Evolutionary conservation across 2,888 invertebrate species (phyloP).

Genomic region (Meloe dianella): DNA sequence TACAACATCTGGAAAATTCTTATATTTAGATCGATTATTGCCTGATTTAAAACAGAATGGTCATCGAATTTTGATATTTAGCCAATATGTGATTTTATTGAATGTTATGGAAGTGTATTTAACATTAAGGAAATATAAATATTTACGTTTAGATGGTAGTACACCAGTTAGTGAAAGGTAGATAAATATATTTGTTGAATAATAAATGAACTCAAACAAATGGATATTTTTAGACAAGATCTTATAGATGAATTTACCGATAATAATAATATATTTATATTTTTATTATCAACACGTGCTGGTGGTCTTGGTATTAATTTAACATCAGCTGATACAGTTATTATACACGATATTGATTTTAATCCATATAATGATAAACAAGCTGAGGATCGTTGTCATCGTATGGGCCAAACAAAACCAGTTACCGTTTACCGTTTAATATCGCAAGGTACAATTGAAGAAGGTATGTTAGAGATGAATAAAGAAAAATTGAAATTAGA

Average conservation of each 20-base stretch:
- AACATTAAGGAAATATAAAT: slow-evolving; percentile 73
- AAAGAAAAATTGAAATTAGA: slow-evolving; percentile 91
- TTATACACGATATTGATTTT: slow-evolving; percentile 97
- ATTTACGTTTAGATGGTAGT: slow-evolving; percentile 85
- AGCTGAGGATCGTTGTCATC: slow-evolving; percentile 89
- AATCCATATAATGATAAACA: slow-evolving; percentile 99
- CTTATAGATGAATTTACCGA: slow-evolving; percentile 88
- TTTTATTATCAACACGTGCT: slow-evolving; percentile 90
- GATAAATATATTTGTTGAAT: not conserved
- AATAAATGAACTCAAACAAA: not conserved
- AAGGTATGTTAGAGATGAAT: slow-evolving; percentile 88
- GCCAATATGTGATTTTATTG: slow-evolving; percentile 95
- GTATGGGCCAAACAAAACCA: slow-evolving; percentile 79
- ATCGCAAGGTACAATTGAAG: slow-evolving; percentile 87
- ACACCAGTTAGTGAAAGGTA: slow-evolving; percentile 84
- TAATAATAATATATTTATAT: slow-evolving; percentile 82
- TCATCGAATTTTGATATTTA: slow-evolving; percentile 89
- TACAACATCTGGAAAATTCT: slow-evolving; percentile 86
- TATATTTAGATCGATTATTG: slow-evolving; percentile 77
- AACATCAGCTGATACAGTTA: slow-evolving; percentile 92
- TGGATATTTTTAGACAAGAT: slow-evolving; percentile 71
- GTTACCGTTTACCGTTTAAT: slow-evolving; percentile 87
- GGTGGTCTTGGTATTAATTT: slow-evolving; percentile 96
- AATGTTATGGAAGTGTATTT: slow-evolving; percentile 92
- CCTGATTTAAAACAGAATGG: slow-evolving; percentile 74